Conservation (phyloP, 2,797 vertebrate species). For the Staurois parvus region DNA sequence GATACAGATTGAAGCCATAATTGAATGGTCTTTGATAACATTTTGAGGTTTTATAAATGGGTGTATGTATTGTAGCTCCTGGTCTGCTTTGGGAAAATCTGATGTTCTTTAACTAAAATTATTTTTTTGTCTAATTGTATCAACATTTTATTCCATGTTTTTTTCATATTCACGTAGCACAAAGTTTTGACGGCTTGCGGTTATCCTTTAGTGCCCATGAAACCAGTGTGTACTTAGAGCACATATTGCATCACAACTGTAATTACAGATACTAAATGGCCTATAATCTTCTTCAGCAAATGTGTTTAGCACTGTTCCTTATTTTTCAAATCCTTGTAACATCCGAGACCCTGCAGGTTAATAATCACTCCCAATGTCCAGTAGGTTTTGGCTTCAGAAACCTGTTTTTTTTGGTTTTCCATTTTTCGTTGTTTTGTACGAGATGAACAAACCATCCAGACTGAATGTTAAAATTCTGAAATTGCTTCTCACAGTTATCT, state of each 20-base stretch:
- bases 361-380: constrained; percentile 31
- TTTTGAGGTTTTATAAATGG: too few species aligned
- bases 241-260: not conserved
- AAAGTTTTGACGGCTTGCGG: not conserved
- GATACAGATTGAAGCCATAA: too few species aligned
- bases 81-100: not conserved
- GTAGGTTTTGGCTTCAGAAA: constrained; percentile 29
- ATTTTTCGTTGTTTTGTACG: constrained; percentile 40
- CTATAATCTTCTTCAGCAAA: constrained; percentile 12
- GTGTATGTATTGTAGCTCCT: not conserved
- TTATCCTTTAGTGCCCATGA: not conserved
- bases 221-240: not conserved
- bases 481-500: constrained; percentile 62
- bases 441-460: constrained; percentile 50
- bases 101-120: not conserved
- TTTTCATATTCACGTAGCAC: too few species aligned
- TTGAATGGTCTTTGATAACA: too few species aligned
- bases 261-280: constrained; percentile 4
- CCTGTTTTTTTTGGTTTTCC: constrained; percentile 23
- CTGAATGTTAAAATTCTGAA: constrained; percentile 60
- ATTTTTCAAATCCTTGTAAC: constrained; percentile 33
- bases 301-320: constrained; percentile 1
- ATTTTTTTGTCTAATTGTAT: not conserved
- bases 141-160: not conserved
- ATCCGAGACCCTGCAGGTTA: constrained; percentile 35